A percentile compares a stretch with the other conserved stretches of the same genome.
phyloP scores from a whole-genome alignment of 2,888 invertebrate species.

The Rhamnusium bicolor region DNA sequence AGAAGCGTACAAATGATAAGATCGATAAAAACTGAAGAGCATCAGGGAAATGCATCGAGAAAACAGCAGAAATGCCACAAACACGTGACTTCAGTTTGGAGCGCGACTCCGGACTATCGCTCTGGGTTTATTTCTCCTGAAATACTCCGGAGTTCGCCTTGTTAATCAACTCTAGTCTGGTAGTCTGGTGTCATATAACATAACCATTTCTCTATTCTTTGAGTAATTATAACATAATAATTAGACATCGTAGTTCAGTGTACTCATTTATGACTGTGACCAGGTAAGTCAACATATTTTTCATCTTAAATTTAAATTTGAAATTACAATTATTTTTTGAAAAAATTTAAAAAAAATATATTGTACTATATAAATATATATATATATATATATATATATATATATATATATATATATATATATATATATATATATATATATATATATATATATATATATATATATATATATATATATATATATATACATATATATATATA shows the following conservation, averaged over 20 bases:
- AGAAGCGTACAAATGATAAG: background rate
- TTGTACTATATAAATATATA: no score
- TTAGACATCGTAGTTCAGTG: background rate
- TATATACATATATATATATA: no score
- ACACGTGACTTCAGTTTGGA: constrained; percentile 53
- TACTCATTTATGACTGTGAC: constrained; percentile 3
- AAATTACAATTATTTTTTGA: no score
- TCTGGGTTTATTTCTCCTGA: constrained; percentile 33
- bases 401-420: no score
- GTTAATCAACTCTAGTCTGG: constrained; percentile 12
- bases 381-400: no score
- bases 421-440: no score
- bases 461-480: no score
- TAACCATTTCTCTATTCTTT: background rate
- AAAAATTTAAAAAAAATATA: no score
- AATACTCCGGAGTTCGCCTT: constrained; percentile 24
- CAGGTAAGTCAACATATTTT: background rate
- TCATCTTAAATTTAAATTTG: background rate
- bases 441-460: no score
- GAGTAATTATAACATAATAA: background rate
- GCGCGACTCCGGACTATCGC: constrained; percentile 47
- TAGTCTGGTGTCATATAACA: constrained; percentile 6
- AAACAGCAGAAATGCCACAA: constrained; percentile 40
- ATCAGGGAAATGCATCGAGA: constrained; percentile 39
- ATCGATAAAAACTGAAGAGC: constrained; percentile 33